Conservation (phyloP, 2,888 invertebrate genomes). For the Elegia similella region DNA sequence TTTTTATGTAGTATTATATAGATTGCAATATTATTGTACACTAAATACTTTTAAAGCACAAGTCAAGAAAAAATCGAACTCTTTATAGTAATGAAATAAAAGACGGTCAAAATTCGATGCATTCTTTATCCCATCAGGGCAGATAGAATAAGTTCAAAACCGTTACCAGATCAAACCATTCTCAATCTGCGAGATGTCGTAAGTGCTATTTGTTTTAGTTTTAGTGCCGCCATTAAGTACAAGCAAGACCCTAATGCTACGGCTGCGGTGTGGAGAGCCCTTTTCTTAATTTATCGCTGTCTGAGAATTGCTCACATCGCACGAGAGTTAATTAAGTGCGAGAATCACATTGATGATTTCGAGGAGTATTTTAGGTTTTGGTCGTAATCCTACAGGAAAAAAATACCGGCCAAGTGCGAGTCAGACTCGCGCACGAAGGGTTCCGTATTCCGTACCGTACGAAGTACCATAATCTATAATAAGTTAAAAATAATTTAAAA, state of each 20-base stretch:
- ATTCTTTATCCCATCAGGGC: no score
- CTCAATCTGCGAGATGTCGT: not conserved
- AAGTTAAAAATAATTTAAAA: no score
- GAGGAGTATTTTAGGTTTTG: no score
- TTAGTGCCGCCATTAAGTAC: conserved; percentile 38
- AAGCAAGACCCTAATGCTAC: conserved; percentile 12
- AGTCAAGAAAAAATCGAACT: no score
- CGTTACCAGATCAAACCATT: not conserved
- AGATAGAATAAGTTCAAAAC: not conserved
- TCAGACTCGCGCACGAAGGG: no score
- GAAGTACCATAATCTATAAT: no score
- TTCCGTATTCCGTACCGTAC: no score
- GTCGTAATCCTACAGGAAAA: conserved; percentile 21
- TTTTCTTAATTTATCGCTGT: conserved; percentile 25
- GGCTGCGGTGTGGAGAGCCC: not conserved
- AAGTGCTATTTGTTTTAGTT: conserved; percentile 38
- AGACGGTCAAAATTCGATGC: no score
- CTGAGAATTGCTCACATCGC: not conserved
- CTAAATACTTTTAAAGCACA: no score
- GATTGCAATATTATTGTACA: no score
- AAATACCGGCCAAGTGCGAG: not conserved
- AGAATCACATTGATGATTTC: conserved; percentile 27
- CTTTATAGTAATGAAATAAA: no score
- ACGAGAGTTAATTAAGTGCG: conserved; percentile 2
- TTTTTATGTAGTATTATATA: no score